These are phyloP conservation scores for Cheilinus undulatus DNA, from an alignment of 2,113 vertebrate species.

Conservation along the genomic window DNA sequence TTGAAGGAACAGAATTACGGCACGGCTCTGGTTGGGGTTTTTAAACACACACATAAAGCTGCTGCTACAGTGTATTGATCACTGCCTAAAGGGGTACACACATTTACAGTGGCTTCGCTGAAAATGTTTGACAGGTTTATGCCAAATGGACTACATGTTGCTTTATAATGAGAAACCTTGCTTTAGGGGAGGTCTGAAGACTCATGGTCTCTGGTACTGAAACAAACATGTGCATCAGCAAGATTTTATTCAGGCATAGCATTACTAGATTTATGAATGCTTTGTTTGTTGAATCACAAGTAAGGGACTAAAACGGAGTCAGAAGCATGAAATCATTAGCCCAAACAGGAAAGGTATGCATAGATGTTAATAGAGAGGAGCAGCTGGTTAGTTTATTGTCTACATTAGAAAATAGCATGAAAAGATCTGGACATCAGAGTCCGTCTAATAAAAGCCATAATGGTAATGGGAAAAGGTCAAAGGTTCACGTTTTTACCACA, in stretches of 20 bases:
- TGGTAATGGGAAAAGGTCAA: too few relatives aligned
- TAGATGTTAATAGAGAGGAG: not conserved
- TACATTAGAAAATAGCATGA: not conserved
- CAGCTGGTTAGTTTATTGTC: not conserved
- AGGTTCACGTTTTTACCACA: too few relatives aligned
- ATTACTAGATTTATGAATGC: slow-evolving; percentile 32
- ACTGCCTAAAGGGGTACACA: not conserved
- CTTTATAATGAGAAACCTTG: slow-evolving; percentile 36
- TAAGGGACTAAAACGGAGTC: slow-evolving; percentile 10
- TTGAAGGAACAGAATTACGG: not conserved
- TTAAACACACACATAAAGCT: not conserved
- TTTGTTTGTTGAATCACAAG: slow-evolving; percentile 34
- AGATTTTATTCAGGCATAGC: slow-evolving; percentile 40
- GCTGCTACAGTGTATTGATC: not conserved
- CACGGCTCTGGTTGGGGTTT: not conserved
- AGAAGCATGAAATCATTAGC: not conserved
- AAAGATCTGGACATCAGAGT: not conserved
- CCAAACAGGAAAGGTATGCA: not conserved
- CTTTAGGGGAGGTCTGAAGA: slow-evolving; percentile 37
- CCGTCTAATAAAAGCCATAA: too few relatives aligned
- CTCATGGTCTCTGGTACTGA: slow-evolving; percentile 21
- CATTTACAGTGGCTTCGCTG: not conserved
- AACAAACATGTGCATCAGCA: slow-evolving; percentile 47
- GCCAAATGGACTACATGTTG: slow-evolving; percentile 22
- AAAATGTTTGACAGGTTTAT: slow-evolving; percentile 34